Conservation (phyloP, 2,797 vertebrate species). For the Pristis pectinata region DNA sequence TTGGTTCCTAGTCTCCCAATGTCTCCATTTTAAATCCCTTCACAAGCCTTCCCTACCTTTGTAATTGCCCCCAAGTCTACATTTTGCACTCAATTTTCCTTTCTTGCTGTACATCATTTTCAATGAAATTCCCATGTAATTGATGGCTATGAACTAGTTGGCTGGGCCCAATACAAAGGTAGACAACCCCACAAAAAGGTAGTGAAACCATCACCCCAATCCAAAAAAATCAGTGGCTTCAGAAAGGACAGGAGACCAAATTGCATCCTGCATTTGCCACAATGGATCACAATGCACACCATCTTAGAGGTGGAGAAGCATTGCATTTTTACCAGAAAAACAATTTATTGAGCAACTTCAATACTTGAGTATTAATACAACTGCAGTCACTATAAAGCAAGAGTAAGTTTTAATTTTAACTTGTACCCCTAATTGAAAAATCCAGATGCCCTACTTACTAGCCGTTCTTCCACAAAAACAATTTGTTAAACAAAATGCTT, state of each 20-base stretch:
- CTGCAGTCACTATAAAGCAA: background rate
- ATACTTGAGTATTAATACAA: background rate
- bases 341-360: background rate
- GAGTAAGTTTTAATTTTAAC: background rate
- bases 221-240: no score
- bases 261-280: background rate
- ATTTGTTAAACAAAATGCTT: background rate
- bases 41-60: no score
- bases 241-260: background rate
- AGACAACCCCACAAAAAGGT: background rate
- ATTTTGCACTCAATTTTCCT: no score
- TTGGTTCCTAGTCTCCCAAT: no score
- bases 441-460: background rate
- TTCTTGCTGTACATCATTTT: no score
- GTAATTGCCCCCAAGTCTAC: no score
- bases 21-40: no score
- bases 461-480: background rate
- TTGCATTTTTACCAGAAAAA: background rate
- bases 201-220: no score
- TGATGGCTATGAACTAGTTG: no score
- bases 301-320: background rate
- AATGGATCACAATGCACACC: no score
- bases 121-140: no score
- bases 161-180: no score
- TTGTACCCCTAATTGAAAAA: background rate